Base-by-base conservation (phyloP, 2,888 invertebrate genomes). In the Mactromeris polynyma region DNA sequence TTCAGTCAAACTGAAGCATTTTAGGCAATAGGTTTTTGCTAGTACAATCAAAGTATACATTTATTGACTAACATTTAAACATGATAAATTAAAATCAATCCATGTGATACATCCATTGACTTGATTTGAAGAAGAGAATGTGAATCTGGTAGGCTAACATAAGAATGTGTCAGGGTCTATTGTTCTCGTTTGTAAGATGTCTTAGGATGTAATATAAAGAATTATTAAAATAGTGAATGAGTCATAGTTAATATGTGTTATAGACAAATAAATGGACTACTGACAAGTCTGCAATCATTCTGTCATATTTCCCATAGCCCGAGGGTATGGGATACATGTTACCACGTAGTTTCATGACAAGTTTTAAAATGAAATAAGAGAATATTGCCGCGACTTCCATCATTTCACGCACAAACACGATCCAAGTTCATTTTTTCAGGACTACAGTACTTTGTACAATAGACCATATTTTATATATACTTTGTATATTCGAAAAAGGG, bases 351-450 rank as follows among this genome's bases (percentile, higher is more conserved):
- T 26, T 11, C 1, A 19, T 21, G 31, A 73, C 31, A 31, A 31
- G 69, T 26, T n/a, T 19, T 26, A 26, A 26, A 73, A 73, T 36
- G 36, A 73, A 73, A 73, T 73, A 83, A 78, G 64, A 58, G 54
- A 51, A 78, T 51, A 33, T 58, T 86, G 77, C 86, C 86, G 86
- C 86, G 81, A 86, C 40, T 77, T n/a, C 38, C 38, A 42, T 11
- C 19, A 36, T 73, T 81, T 86, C 86, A 86, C 46, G 86, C 82
- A 86, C 82, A 78, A 77, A 86, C 86, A 73, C 78, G 86, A 69
- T 26, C 77, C 40, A n/a, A 21, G 58, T n/a, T 26, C 26, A 26
- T 26, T n/a, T 26, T 26, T 26, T 64, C n/a, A 26, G 11, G 26
- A 64, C n/a, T 26, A 64, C 58, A 64, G 9, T n/a, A 4, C n/a